These are phyloP conservation scores for Hirtodrosophila duncani DNA, from an alignment of 2,888 invertebrate genomes.

Conservation along the genomic window DNA sequence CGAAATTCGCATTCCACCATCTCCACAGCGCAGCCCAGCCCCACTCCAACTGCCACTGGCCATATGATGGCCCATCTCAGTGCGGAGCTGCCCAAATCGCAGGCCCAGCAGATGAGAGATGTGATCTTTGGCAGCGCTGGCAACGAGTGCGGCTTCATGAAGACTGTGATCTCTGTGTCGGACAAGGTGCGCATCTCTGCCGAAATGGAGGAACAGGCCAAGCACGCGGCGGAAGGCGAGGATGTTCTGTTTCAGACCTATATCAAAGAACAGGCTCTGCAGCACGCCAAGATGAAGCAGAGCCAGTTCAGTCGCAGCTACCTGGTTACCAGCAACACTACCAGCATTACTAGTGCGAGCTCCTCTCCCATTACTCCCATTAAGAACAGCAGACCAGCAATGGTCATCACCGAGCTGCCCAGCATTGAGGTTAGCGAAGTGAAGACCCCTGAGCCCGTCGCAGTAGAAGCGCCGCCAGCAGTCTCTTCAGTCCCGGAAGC, in stretches of 20 bases:
- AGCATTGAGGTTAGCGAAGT: slow-evolving; percentile 60
- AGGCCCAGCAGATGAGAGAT: slow-evolving; percentile 76
- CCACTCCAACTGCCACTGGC: not conserved
- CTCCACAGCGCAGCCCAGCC: too few relatives aligned
- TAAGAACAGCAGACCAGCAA: slow-evolving; percentile 17
- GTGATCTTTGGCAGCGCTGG: slow-evolving; percentile 73
- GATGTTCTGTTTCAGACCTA: slow-evolving; percentile 86
- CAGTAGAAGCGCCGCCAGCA: slow-evolving; percentile 7
- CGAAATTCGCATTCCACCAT: slow-evolving; percentile 28
- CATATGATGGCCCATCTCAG: not conserved
- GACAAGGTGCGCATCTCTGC: slow-evolving; percentile 75
- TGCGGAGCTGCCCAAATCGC: slow-evolving; percentile 52
- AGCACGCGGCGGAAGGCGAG: slow-evolving; percentile 73
- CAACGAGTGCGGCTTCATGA: slow-evolving; percentile 75
- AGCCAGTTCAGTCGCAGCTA: slow-evolving; percentile 79
- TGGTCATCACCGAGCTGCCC: slow-evolving; percentile 45
- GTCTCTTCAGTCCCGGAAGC: not conserved
- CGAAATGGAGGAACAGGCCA: slow-evolving; percentile 56
- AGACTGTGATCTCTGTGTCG: slow-evolving; percentile 76
- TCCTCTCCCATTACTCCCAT: slow-evolving; percentile 3
- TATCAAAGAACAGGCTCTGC: slow-evolving; percentile 85
- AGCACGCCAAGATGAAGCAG: slow-evolving; percentile 86
- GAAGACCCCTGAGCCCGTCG: slow-evolving; percentile 47
- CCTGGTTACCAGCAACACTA: slow-evolving; percentile 11
- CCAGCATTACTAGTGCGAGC: slow-evolving; percentile 26